phyloP scores from a whole-genome alignment of 2,113 vertebrate genomes.

The Cinclus mexicanus region DNA sequence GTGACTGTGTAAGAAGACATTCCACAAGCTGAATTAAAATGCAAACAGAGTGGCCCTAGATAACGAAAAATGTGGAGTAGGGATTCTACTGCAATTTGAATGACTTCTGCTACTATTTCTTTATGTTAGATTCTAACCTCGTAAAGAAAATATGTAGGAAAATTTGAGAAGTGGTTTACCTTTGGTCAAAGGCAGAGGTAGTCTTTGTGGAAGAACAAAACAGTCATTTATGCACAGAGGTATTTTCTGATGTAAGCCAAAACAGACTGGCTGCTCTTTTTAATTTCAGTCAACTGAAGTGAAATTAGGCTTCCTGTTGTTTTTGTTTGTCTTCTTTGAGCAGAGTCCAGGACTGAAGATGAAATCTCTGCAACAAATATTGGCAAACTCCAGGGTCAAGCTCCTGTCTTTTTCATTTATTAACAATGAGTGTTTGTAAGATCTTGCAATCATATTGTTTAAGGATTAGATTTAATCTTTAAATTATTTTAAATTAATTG shows the following conservation, averaged over 20 bases:
- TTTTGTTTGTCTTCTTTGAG: slow-evolving; percentile 3
- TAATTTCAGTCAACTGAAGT: not conserved
- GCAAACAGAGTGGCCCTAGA: not conserved
- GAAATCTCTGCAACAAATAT: not conserved
- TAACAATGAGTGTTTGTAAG: not conserved
- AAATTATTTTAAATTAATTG: not conserved
- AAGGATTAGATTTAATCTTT: not conserved
- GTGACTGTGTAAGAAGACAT: not conserved
- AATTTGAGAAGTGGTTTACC: not conserved
- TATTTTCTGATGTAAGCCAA: not conserved
- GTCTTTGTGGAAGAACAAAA: not conserved
- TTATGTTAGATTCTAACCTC: not conserved
- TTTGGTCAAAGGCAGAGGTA: not conserved
- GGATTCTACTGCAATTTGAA: not conserved
- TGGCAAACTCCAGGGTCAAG: not conserved
- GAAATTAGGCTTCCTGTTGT: not conserved
- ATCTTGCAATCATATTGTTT: not conserved
- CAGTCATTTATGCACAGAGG: not conserved
- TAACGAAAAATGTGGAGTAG: not conserved
- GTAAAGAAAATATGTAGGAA: not conserved
- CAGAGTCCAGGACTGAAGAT: not conserved
- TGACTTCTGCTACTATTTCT: not conserved
- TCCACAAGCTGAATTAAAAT: not conserved
- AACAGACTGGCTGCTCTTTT: not conserved
- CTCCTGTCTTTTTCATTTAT: not conserved